Percentiles rank a stretch among this genome's conserved stretches.
These are phyloP conservation scores for Colletes collaris DNA, from an alignment of 2,888 invertebrate species.

Conservation along the genomic window DNA sequence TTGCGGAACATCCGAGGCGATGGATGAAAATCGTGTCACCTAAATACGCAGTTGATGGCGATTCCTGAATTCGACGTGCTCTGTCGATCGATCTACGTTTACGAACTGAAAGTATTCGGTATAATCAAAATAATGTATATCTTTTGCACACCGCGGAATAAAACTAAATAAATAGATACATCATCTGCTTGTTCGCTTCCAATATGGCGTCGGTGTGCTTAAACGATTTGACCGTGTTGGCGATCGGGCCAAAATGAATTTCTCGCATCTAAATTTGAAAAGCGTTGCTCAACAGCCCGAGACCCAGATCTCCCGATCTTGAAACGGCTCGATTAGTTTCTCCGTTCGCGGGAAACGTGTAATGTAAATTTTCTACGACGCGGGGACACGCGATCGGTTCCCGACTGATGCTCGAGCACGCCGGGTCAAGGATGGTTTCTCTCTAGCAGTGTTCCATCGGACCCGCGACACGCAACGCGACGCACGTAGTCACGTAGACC, in stretches of 20 bases:
- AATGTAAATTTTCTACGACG: slow-evolving; percentile 11
- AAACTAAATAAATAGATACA: too few species aligned
- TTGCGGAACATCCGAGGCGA: not conserved
- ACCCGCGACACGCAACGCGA: not conserved
- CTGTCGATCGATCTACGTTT: too few species aligned
- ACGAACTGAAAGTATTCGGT: too few species aligned
- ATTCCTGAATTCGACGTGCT: too few species aligned
- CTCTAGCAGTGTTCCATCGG: slow-evolving; percentile 13
- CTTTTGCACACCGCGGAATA: too few species aligned
- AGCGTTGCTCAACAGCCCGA: not conserved
- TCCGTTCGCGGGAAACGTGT: not conserved
- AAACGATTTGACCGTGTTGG: too few species aligned
- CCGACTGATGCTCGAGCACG: slow-evolving; percentile 17
- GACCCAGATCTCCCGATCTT: not conserved
- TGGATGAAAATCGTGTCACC: too few species aligned
- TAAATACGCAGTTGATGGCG: too few species aligned
- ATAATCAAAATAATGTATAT: too few species aligned
- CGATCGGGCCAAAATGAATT: too few species aligned
- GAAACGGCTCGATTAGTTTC: not conserved
- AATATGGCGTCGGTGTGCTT: too few species aligned
- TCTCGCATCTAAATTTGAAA: not conserved
- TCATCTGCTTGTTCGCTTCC: too few species aligned
- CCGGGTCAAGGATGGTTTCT: slow-evolving; percentile 52
- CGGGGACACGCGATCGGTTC: slow-evolving; percentile 5
- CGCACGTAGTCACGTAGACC: not conserved